Conservation (phyloP, 2,797 vertebrate species). For the Pristis pectinata region DNA sequence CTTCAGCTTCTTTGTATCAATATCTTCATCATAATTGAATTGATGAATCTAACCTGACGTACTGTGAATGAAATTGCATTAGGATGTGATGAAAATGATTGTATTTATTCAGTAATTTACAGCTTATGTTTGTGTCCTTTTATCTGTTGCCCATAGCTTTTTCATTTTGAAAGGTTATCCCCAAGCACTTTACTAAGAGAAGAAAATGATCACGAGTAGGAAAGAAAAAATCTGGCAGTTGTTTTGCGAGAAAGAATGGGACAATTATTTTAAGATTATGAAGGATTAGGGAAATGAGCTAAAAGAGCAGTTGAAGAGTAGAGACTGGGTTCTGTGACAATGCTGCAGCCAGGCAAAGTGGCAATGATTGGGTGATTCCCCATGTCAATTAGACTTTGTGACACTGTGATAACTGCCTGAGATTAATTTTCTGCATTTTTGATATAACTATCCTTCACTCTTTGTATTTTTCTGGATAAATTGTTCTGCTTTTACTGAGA, state of each 20-base stretch:
- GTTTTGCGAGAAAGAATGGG: background rate
- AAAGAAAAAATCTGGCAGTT: background rate
- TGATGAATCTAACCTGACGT: background rate
- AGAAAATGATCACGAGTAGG: background rate
- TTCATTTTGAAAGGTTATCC: background rate
- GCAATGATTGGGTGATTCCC: no score
- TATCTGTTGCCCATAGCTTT: background rate
- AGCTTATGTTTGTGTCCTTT: background rate
- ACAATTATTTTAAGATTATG: background rate
- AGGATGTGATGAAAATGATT: background rate
- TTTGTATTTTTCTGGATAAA: no score
- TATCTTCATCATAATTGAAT: background rate
- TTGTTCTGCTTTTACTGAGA: no score
- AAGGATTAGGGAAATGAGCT: background rate
- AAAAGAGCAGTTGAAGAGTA: background rate
- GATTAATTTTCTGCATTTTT: no score
- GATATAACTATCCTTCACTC: no score
- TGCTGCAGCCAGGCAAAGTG: no score
- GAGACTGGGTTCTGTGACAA: no score
- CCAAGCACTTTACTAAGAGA: background rate
- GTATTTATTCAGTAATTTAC: background rate
- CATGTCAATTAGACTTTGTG: no score
- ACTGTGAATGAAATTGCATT: background rate
- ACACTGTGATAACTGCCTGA: no score
- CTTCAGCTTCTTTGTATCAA: background rate